phyloP scores from a whole-genome alignment of 2,888 invertebrate genomes.

The Mesodorylaimus sp. region DNA sequence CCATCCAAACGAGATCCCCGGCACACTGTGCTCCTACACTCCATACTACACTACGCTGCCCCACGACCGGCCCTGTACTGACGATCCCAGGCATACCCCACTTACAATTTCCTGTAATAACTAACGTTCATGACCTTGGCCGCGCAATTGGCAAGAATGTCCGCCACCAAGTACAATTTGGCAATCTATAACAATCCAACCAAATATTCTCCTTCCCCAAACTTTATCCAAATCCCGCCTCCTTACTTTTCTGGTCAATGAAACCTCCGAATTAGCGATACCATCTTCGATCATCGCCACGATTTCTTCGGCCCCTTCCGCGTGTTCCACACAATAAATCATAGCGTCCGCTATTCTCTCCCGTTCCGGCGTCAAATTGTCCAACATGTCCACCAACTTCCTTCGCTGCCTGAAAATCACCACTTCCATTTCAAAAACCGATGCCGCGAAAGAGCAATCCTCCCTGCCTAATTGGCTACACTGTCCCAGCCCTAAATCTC shows the following conservation, averaged over 20 bases:
- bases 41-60: no score
- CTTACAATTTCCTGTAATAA: conserved; percentile 47
- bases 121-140: conserved; percentile 90
- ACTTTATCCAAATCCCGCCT: no score
- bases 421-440: no score
- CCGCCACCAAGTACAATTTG: conserved; percentile 78
- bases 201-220: background rate
- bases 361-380: conserved; percentile 61
- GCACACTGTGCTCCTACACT: no score
- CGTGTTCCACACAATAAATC: conserved; percentile 97
- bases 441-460: no score
- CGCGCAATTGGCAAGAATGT: conserved; percentile 87
- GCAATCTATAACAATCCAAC: conserved; percentile 35
- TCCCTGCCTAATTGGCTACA: no score
- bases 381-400: conserved; percentile 70
- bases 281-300: conserved; percentile 53
- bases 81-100: no score
- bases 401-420: conserved; percentile 58
- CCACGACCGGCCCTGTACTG: no score
- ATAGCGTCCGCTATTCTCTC: conserved; percentile 62
- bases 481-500: no score
- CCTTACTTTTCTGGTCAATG: conserved; percentile 54
- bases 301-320: conserved; percentile 88
- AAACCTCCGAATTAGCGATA: conserved; percentile 53
- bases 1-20: no score